phyloP scores from a whole-genome alignment of 2,797 vertebrate species.

The Brachymystax lenok region DNA sequence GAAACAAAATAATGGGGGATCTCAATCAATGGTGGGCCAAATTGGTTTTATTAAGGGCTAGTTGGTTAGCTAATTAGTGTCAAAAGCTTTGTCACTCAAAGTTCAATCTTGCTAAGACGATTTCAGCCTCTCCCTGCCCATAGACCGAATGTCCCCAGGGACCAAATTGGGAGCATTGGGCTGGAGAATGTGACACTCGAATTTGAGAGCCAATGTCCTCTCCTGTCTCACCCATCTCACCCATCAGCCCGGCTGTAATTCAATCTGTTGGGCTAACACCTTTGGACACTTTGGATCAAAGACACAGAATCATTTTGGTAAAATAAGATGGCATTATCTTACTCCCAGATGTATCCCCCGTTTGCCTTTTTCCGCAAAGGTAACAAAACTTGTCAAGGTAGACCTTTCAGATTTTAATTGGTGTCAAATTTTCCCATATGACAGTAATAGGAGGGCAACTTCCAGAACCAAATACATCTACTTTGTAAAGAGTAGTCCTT shows the following conservation, averaged over 20 bases:
- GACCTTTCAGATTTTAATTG: slow-evolving; percentile 7
- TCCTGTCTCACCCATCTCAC: not conserved
- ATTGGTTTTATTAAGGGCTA: slow-evolving; percentile 62
- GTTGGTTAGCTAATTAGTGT: slow-evolving; percentile 72
- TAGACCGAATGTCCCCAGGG: slow-evolving; percentile 41
- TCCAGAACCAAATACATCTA: not conserved
- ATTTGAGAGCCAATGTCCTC: not conserved
- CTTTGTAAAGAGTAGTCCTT: not conserved
- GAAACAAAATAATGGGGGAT: slow-evolving; percentile 50
- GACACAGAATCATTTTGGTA: slow-evolving; percentile 3
- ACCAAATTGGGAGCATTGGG: slow-evolving; percentile 65
- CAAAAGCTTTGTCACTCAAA: slow-evolving; percentile 74
- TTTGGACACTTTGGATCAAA: not conserved
- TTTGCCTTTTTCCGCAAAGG: not conserved
- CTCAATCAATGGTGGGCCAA: slow-evolving; percentile 62
- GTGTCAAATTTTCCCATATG: not conserved
- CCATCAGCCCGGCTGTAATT: slow-evolving; percentile 4
- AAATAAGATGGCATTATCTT: slow-evolving; percentile 2
- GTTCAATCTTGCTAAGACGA: slow-evolving; percentile 59
- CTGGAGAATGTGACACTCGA: slow-evolving; percentile 45
- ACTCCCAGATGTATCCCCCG: not conserved
- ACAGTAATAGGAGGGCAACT: not conserved
- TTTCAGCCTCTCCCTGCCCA: slow-evolving; percentile 35
- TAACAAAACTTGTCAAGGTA: slow-evolving; percentile 9
- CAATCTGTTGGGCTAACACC: not conserved